These are phyloP conservation scores for Pseudomyrmex dendroicus DNA, from an alignment of 1,140 invertebrate genomes.

Conservation along the genomic window DNA sequence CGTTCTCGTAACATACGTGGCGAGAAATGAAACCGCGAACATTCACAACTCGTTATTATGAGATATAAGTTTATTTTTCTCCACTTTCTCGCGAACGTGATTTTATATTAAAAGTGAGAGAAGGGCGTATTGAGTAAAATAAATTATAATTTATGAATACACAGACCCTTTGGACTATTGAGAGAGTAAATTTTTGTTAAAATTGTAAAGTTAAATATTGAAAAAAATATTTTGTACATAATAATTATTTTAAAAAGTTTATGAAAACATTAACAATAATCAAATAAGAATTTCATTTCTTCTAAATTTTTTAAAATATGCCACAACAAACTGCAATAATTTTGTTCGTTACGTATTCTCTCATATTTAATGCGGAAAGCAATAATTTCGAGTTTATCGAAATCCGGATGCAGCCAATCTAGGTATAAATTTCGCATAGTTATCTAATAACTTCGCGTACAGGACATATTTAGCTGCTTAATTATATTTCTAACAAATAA, in stretches of 20 bases:
- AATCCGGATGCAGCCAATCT: not conserved
- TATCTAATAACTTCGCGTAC: not conserved
- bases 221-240: too few relatives aligned
- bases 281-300: too few relatives aligned
- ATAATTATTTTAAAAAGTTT: not conserved
- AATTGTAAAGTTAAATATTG: too few relatives aligned
- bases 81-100: constrained; percentile 25
- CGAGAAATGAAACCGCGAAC: constrained; percentile 24
- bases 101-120: not conserved
- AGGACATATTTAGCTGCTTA: not conserved
- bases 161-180: not conserved
- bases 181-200: not conserved
- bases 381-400: constrained; percentile 34
- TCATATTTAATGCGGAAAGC: not conserved
- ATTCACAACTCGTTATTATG: constrained; percentile 10
- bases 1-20: constrained; percentile 33
- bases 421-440: constrained; percentile 27
- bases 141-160: not conserved
- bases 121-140: not conserved
- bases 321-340: too few relatives aligned
- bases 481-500: constrained; percentile 37
- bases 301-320: not conserved
- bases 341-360: too few relatives aligned
- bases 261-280: too few relatives aligned
- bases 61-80: not conserved